Base-by-base conservation (phyloP, 1,140 invertebrate species). In the Papilio polytes region DNA sequence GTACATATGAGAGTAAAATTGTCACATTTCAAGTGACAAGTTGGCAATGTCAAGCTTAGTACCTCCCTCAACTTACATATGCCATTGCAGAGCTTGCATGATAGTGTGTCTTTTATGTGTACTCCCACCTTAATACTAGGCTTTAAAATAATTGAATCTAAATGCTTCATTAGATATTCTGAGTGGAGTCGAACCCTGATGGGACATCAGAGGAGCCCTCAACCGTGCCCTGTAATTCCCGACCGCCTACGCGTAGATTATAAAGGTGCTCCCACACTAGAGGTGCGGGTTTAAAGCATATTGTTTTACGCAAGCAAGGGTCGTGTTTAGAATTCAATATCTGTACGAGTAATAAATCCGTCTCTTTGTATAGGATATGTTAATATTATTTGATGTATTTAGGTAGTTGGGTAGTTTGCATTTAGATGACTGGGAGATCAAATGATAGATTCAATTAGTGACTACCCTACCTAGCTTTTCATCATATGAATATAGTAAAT, bases 201-300 rank as follows among this genome's bases (percentile, higher is more conserved):
- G 36, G 41, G 70, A 44, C 70, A 63, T 63, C 22, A 63, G 10
- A 73, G 70, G n/a, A 44, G 70, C 41, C 70, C 70, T 41, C 36
- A 41, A 8, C 41, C 70, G 18, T 15, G 70, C 15, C 41, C 13
- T 73, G 70, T 73, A 73, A 73, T 73, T 73, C 22, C 36, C 36
- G 7, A 8, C 36, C 70, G 13, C 70, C 70, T 31, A 73, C 70
- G 31, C 70, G 36, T 41, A 41, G 70, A 73, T 73, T 73, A 73
- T 73, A 73, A 73, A 73, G 70, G 70, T 73, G 9, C 10, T 59
- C 3, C 20, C 20, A 63, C 20, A 63, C 59, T 63, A 12, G 59
- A 26, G 36, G 36, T 41, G 7, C 36, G 36, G 59, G 12, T 26
- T 63, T 63, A 22, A 12, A 22, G 9, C 59, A 63, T 63, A 63